These are phyloP conservation scores for Callorhinus ursinus DNA, from an alignment of 2,113 vertebrate species.

Conservation along the genomic window DNA sequence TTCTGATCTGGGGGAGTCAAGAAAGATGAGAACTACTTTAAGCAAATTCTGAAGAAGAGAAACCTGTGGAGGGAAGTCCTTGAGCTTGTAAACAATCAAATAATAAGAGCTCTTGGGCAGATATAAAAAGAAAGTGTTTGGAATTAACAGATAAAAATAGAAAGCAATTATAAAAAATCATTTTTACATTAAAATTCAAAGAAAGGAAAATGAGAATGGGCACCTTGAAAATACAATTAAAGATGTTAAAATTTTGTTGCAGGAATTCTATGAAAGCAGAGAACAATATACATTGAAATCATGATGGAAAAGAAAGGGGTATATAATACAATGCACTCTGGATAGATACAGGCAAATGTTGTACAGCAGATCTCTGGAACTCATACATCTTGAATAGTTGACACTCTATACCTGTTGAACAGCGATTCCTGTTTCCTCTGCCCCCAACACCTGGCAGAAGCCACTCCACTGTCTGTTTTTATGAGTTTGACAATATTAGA, in stretches of 20 bases:
- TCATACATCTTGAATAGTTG: neutral
- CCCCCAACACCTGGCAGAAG: neutral
- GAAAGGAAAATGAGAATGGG: neutral
- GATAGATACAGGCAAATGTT: neutral
- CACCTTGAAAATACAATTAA: neutral
- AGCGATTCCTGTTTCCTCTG: neutral
- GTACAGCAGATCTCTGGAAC: neutral
- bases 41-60: neutral
- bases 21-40: neutral
- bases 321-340: neutral
- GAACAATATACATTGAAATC: neutral
- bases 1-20: neutral
- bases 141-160: neutral
- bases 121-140: neutral
- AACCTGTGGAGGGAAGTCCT: neutral
- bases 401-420: neutral
- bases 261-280: neutral
- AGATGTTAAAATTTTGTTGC: neutral
- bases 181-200: neutral
- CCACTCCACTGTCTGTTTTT: neutral
- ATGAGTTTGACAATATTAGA: neutral
- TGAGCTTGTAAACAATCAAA: neutral
- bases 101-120: neutral
- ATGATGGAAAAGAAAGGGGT: neutral
- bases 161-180: neutral